Base-by-base conservation (phyloP, 1,140 invertebrate genomes). In the Lineus longissimus region DNA sequence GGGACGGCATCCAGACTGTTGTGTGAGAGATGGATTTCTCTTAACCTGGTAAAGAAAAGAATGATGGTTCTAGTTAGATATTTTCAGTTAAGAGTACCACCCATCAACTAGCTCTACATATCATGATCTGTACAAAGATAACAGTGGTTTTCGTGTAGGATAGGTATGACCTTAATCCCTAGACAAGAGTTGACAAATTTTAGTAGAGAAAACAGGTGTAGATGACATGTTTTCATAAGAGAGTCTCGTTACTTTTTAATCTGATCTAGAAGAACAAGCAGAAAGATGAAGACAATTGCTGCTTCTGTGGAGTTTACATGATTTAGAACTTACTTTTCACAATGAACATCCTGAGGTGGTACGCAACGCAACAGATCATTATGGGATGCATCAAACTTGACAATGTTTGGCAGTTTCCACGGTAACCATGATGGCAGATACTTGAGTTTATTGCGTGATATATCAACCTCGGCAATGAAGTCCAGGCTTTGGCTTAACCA, bases 1-100 rank as follows among this genome's bases (percentile, higher is more conserved):
- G 94, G 94, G 57, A 97, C 76, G n/a, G 86, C 84, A 0, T 86
- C 88, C 7, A 97, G 85, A 43, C 88, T 87, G 81, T 97, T 97
- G 70, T 90, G 89, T 2, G 94, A 95, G 17, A 97, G 25, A 47
- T 61, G 25, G 29, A 61, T n/a, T 25, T 30, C 25, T 17, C 23
- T 25, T 4, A 61, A 19, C 40, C 59, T 61, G 43, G 47, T 22
- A 59, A 15, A n/a, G 9, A 36, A 36, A 15, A 36, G n/a, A n/a
- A n/a, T n/a, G n/a, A n/a, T n/a, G n/a, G n/a, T n/a, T n/a, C n/a
- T n/a, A n/a, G n/a, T n/a, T n/a, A n/a, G n/a, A n/a, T n/a, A n/a
- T n/a, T n/a, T n/a, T n/a, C n/a, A n/a, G n/a, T n/a, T n/a, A n/a
- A n/a, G n/a, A n/a, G n/a, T n/a, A n/a, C n/a, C n/a, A n/a, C n/a